Conservation (phyloP, 1,140 invertebrate genomes). For the Drosophila melanogaster region Release_6_plus_ISO1_MT NT_037436.4:15768501-15769000, state of each 20-base stretch:
- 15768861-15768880: constrained; percentile 51
- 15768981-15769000: constrained; percentile 25
- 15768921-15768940: constrained; percentile 60
- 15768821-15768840: constrained; percentile 56
- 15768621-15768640: constrained; percentile 43
- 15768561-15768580: constrained; percentile 24
- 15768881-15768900: constrained; percentile 52
- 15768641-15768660: constrained; percentile 47
- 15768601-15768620: constrained; percentile 67
- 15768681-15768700: constrained; percentile 39
- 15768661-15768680: constrained; percentile 6
- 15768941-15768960: constrained; percentile 31
- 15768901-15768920: constrained; percentile 47
- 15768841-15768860: constrained; percentile 38
- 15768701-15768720: constrained; percentile 68
- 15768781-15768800: constrained; percentile 66
- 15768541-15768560: constrained; percentile 65
- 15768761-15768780: constrained; percentile 58
- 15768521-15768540: constrained; percentile 9
- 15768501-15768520: not conserved
- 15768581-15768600: constrained; percentile 34
- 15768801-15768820: constrained; percentile 42
- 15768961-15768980: constrained; percentile 16
- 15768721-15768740: constrained; percentile 38
- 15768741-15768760: constrained; percentile 2